Evolutionary conservation across 2,113 vertebrate species (phyloP).

Genomic region (Variabilichromis moorii): DNA sequence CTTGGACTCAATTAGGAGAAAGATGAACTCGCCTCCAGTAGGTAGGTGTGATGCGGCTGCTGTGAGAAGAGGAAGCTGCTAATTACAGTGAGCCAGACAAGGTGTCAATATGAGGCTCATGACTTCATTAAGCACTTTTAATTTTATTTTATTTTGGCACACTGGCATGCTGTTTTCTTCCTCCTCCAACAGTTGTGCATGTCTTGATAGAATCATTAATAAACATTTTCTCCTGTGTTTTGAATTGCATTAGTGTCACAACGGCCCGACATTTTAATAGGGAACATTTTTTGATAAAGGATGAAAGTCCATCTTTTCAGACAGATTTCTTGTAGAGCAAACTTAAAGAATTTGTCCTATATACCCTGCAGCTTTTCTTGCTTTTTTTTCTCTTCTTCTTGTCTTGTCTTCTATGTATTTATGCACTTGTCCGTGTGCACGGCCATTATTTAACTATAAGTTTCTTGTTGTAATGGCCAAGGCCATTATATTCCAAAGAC

Average conservation of each 20-base stretch:
- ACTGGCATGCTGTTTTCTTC: neutral
- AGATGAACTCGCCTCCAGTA: neutral
- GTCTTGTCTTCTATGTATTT: neutral
- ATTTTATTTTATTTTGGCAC: neutral
- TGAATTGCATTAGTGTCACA: neutral
- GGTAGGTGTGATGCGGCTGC: constrained; percentile 9
- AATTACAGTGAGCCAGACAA: constrained; percentile 54
- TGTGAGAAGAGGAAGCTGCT: constrained; percentile 33
- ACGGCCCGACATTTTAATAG: neutral
- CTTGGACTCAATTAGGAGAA: constrained; percentile 22
- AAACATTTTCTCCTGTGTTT: neutral
- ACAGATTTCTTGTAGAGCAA: neutral
- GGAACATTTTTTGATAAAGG: neutral
- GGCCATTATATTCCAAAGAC: constrained; percentile 46
- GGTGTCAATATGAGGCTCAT: constrained; percentile 40
- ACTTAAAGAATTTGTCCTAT: neutral
- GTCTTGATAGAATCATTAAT: neutral
- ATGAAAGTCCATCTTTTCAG: neutral
- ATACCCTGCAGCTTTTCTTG: neutral
- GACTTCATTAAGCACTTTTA: constrained; percentile 4
- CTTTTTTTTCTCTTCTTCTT: neutral
- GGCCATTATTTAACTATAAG: constrained; percentile 42
- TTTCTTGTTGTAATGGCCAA: constrained; percentile 44
- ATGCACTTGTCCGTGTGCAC: neutral
- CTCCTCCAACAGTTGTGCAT: neutral